Evolutionary conservation across 2,797 vertebrate species (phyloP).

Genomic region (Strix occidentalis): DNA sequence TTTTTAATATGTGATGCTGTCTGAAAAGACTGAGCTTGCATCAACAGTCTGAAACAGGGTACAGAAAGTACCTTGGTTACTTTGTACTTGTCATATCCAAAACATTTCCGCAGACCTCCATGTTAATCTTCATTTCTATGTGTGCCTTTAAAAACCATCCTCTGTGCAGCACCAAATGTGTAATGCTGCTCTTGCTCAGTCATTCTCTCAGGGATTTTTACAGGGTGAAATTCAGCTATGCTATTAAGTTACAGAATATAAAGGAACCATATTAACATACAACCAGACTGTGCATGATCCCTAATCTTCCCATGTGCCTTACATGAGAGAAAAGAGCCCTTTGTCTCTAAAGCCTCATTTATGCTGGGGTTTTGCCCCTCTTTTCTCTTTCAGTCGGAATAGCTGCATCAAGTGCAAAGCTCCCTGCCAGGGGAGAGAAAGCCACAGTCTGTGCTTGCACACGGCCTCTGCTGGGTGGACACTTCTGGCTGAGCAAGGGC

Average conservation of each 20-base stretch:
- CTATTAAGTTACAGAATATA: not conserved
- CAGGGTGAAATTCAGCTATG: not conserved
- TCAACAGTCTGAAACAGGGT: not conserved
- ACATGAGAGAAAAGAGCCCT: not conserved
- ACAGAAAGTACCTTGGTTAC: not conserved
- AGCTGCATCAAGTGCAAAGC: not conserved
- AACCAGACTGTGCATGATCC: not conserved
- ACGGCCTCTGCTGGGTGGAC: not conserved
- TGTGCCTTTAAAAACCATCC: not conserved
- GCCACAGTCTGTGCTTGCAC: not conserved
- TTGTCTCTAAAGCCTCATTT: conserved; percentile 26
- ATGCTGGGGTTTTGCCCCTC: not conserved
- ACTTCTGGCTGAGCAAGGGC: not conserved
- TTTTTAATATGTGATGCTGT: not conserved
- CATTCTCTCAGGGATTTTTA: not conserved
- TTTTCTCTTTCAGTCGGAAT: not conserved
- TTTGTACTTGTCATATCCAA: not conserved
- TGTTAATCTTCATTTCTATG: not conserved
- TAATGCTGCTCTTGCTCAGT: not conserved
- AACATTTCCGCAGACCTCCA: not conserved
- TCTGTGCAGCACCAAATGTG: not conserved
- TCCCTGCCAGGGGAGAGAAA: not conserved
- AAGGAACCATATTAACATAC: not conserved
- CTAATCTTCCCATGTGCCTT: not conserved
- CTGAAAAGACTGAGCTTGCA: not conserved